phyloP scores from a whole-genome alignment of 1,140 invertebrate genomes.

The Dendroctonus valens region DNA sequence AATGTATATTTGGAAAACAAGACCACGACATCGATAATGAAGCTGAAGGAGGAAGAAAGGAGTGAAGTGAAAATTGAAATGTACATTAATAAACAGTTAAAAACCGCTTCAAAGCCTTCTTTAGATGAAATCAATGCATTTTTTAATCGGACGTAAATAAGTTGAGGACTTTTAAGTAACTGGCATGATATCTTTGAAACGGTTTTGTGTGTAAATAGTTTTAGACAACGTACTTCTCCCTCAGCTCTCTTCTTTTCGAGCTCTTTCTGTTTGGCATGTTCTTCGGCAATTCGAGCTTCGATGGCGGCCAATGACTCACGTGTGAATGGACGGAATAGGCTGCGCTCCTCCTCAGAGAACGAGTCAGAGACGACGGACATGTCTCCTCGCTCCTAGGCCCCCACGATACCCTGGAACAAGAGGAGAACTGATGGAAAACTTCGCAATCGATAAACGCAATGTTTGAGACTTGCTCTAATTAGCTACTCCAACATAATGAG shows the following conservation, averaged over 20 bases:
- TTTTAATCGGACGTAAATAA: too few species aligned
- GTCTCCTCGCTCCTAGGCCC: slow-evolving; percentile 52
- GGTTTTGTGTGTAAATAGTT: slow-evolving; percentile 5
- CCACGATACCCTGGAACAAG: slow-evolving; percentile 50
- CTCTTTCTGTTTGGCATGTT: slow-evolving; percentile 93
- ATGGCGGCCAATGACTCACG: slow-evolving; percentile 92
- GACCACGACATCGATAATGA: too few species aligned
- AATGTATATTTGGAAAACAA: too few species aligned
- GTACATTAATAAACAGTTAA: too few species aligned
- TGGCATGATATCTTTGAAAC: not conserved
- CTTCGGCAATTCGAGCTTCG: slow-evolving; percentile 89
- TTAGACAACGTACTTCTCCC: slow-evolving; percentile 70
- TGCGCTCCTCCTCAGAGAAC: slow-evolving; percentile 88
- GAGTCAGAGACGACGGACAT: slow-evolving; percentile 89
- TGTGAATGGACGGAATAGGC: slow-evolving; percentile 96
- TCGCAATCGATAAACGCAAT: not conserved
- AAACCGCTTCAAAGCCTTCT: too few species aligned
- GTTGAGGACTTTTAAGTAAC: too few species aligned
- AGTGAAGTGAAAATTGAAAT: too few species aligned
- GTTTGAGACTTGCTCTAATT: too few species aligned
- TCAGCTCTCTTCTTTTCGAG: slow-evolving; percentile 93
- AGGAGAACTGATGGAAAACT: not conserved
- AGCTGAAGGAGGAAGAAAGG: too few species aligned
- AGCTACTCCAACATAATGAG: too few species aligned
- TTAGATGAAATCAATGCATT: too few species aligned